These are phyloP conservation scores for Onychomys leucogaster DNA, from an alignment of 2,797 vertebrate genomes.

Conservation along the genomic window DNA sequence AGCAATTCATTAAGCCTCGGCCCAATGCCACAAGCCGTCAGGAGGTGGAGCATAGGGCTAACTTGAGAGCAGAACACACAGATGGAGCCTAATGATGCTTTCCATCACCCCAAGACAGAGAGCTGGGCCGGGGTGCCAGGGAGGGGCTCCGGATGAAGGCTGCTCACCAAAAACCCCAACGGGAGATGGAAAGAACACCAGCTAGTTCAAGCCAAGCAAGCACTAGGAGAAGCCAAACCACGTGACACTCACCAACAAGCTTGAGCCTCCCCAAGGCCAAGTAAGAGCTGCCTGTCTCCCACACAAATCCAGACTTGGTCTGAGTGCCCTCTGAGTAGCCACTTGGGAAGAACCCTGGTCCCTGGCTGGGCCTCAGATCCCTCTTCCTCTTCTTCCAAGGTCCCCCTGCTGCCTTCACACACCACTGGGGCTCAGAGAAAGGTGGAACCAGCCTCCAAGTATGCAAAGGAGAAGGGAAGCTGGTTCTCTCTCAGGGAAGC, in stretches of 20 bases:
- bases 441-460: slow-evolving; percentile 70
- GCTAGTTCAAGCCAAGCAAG: not conserved
- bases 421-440: slow-evolving; percentile 65
- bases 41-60: slow-evolving; percentile 62
- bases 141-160: slow-evolving; percentile 55
- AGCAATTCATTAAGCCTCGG: slow-evolving; percentile 81
- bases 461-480: slow-evolving; percentile 83
- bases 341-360: not conserved
- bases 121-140: slow-evolving; percentile 53
- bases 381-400: slow-evolving; percentile 3
- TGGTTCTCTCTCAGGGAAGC: slow-evolving; percentile 75
- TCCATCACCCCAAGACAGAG: slow-evolving; percentile 71
- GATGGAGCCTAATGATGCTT: slow-evolving; percentile 68
- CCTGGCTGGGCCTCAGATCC: not conserved
- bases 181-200: not conserved
- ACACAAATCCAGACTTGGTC: not conserved
- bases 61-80: not conserved
- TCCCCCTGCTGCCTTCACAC: slow-evolving; percentile 24
- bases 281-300: not conserved
- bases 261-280: not conserved
- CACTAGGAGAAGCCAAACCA: not conserved
- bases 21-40: slow-evolving; percentile 30
- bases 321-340: not conserved
- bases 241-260: slow-evolving; percentile 68
- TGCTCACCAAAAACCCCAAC: not conserved